These are phyloP conservation scores for Euclidia mi DNA, from an alignment of 2,888 invertebrate genomes.

Conservation along the genomic window DNA sequence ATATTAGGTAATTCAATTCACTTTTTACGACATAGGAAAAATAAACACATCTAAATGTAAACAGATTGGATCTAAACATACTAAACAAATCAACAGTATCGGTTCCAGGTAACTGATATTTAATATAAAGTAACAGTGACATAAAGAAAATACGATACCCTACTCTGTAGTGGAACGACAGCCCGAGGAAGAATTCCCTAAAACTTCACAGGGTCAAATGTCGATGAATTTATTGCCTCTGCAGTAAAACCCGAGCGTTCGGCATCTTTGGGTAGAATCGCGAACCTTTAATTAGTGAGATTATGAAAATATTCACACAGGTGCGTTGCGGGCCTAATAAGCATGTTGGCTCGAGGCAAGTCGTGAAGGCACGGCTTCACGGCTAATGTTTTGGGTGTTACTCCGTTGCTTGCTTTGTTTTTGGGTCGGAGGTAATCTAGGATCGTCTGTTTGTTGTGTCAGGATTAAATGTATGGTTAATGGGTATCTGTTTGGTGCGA, in stretches of 20 bases:
- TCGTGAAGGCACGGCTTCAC: conserved; percentile 73
- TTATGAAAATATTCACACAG: conserved; percentile 90
- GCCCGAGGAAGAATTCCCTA: conserved; percentile 86
- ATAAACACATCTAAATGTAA: conserved; percentile 33
- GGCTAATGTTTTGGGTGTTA: conserved; percentile 86
- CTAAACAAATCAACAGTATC: conserved; percentile 48
- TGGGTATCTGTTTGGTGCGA: conserved; percentile 21
- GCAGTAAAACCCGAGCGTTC: conserved; percentile 85
- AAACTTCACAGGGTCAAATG: conserved; percentile 86
- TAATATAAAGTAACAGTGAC: conserved; percentile 49
- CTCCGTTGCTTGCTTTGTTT: conserved; percentile 79
- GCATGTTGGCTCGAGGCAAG: conserved; percentile 85
- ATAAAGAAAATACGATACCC: conserved; percentile 57
- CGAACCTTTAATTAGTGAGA: conserved; percentile 89
- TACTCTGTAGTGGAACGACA: conserved; percentile 76
- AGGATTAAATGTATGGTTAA: conserved; percentile 40
- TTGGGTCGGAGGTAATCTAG: conserved; percentile 79
- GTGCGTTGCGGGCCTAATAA: conserved; percentile 87
- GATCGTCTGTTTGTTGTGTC: conserved; percentile 61
- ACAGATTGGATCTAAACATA: conserved; percentile 37
- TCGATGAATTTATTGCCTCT: conserved; percentile 89
- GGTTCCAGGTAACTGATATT: conserved; percentile 54
- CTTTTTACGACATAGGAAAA: conserved; percentile 30
- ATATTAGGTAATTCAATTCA: conserved; percentile 20
- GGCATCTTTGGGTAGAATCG: conserved; percentile 87